Conservation (phyloP, 2,888 invertebrate genomes). For the Hedya salicella region DNA sequence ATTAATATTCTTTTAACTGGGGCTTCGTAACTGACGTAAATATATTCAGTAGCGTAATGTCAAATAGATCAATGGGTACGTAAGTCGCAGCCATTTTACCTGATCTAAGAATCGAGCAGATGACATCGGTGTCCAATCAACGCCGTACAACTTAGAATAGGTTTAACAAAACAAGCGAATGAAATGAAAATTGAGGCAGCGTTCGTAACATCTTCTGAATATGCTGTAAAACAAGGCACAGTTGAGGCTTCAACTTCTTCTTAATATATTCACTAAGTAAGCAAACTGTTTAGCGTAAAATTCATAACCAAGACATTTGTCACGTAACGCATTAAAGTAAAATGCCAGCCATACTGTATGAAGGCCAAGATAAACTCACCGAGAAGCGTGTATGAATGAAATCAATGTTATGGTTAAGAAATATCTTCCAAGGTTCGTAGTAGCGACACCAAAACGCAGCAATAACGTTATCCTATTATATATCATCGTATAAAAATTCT, state of each 20-base stretch:
- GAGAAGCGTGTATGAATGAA: slow-evolving; percentile 16
- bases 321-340: slow-evolving; percentile 12
- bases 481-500: no score
- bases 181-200: background rate
- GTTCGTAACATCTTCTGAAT: no score
- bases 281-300: slow-evolving; percentile 1
- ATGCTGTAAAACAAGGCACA: background rate
- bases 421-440: background rate
- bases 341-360: slow-evolving; percentile 12
- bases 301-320: slow-evolving; percentile 19
- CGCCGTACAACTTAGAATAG: background rate
- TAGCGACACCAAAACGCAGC: background rate
- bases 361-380: slow-evolving; percentile 11
- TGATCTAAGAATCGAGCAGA: background rate
- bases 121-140: no score
- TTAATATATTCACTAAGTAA: slow-evolving; percentile 3
- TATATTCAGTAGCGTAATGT: slow-evolving; percentile 12
- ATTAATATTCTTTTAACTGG: slow-evolving; percentile 26
- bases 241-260: no score
- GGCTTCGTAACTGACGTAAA: slow-evolving; percentile 5
- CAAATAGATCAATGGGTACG: slow-evolving; percentile 1
- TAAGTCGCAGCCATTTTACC: background rate
- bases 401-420: slow-evolving; percentile 1
- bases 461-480: no score
- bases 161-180: no score